These are phyloP conservation scores for Plestiodon gilberti DNA, from an alignment of 2,113 vertebrate species.

Conservation along the genomic window DNA sequence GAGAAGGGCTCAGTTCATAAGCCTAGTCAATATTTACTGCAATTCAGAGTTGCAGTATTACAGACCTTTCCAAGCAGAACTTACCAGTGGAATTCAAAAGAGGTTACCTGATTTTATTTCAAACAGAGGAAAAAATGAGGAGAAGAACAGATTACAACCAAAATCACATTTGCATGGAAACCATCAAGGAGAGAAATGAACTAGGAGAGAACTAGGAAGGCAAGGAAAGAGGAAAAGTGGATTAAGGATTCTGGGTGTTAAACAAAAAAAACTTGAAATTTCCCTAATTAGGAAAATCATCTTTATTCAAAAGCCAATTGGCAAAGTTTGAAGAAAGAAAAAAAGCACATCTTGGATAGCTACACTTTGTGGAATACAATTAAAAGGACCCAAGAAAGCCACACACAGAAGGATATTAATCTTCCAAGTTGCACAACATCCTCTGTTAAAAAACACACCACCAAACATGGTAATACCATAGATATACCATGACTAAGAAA, in stretches of 20 bases:
- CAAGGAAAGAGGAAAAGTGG: neutral
- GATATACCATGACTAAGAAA: neutral
- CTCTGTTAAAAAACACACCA: neutral
- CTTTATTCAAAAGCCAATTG: slow-evolving; percentile 25
- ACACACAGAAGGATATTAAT: slow-evolving; percentile 15
- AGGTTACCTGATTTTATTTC: slow-evolving; percentile 49
- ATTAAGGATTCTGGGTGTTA: neutral
- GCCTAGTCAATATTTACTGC: slow-evolving; percentile 79
- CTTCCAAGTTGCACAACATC: neutral
- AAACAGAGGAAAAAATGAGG: slow-evolving; percentile 35
- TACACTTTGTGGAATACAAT: slow-evolving; percentile 32
- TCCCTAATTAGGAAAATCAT: slow-evolving; percentile 47
- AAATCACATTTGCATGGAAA: slow-evolving; percentile 53
- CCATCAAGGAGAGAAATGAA: neutral
- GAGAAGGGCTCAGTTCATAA: slow-evolving; percentile 65
- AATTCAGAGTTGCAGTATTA: slow-evolving; percentile 69
- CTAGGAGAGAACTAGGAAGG: neutral
- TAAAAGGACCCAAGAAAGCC: neutral
- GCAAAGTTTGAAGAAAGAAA: neutral
- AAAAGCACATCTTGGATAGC: slow-evolving; percentile 28
- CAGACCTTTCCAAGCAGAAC: slow-evolving; percentile 65
- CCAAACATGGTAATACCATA: neutral
- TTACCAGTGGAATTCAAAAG: slow-evolving; percentile 20
- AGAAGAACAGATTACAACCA: slow-evolving; percentile 47
- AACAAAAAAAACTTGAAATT: slow-evolving; percentile 35